Conservation (phyloP, 2,888 invertebrate genomes). For the Frankliniella intonsa region DNA sequence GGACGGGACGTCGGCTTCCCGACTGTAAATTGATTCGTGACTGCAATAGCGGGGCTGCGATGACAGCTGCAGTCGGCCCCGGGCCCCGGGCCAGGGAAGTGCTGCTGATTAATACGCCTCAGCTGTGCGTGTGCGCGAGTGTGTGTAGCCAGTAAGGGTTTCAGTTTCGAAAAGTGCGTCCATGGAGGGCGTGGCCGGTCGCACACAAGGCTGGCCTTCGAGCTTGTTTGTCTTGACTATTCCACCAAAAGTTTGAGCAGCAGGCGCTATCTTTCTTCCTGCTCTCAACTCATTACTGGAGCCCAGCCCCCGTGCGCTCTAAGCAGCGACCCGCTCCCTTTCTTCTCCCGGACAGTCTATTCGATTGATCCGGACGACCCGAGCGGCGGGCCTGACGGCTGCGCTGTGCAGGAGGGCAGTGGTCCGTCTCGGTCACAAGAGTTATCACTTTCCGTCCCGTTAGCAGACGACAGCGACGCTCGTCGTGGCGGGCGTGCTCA, state of each 20-base stretch:
- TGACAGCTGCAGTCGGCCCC: constrained; percentile 12
- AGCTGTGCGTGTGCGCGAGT: background rate
- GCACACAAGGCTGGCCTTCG: background rate
- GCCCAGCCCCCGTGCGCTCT: no score
- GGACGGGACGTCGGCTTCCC: background rate
- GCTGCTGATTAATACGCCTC: background rate
- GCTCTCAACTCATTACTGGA: no score
- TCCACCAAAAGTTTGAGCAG: no score
- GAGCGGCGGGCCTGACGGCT: no score
- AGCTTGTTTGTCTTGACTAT: no score
- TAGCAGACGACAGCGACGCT: background rate
- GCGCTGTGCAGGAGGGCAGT: background rate
- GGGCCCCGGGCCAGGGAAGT: background rate
- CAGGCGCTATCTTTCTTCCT: no score
- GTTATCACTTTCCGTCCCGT: background rate
- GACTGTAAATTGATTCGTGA: constrained; percentile 23
- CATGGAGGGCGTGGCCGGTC: background rate
- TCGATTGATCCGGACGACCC: no score
- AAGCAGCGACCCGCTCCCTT: no score
- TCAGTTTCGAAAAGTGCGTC: background rate
- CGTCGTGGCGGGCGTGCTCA: background rate
- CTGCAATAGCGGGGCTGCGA: background rate
- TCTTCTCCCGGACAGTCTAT: no score
- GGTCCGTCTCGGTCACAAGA: background rate
- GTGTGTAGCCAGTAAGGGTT: no score